phyloP scores from a whole-genome alignment of 37 sponge, comb jelly and placozoan species.

The Amphimedon queenslandica region DNA sequence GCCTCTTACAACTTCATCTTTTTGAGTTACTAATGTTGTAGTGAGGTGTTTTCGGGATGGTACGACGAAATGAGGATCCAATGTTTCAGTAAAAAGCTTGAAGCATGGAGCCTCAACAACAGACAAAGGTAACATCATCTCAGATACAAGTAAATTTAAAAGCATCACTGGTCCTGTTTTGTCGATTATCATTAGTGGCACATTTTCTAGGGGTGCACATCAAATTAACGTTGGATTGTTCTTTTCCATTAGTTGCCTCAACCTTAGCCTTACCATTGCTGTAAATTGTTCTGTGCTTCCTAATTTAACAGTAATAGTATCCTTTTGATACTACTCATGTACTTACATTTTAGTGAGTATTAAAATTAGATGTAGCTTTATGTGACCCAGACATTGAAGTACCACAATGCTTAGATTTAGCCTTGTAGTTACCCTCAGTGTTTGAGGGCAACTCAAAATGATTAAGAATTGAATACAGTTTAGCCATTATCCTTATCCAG shows the following conservation, averaged over 20 bases:
- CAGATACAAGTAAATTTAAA: neutral
- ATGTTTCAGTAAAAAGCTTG: neutral
- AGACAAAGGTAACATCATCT: neutral
- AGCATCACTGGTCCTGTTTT: neutral
- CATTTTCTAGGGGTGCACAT: neutral
- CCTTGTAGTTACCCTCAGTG: neutral
- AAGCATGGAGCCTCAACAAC: neutral
- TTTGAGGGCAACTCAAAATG: neutral
- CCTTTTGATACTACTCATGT: neutral
- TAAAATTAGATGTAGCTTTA: neutral
- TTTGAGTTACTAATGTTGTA: constrained; percentile 3
- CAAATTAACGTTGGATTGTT: neutral
- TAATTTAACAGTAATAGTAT: constrained; percentile 7
- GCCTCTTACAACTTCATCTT: neutral
- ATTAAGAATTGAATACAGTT: too few relatives aligned
- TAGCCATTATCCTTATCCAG: too few relatives aligned
- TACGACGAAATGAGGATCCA: neutral
- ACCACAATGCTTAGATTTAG: neutral
- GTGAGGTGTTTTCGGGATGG: constrained; percentile 2
- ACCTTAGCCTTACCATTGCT: neutral
- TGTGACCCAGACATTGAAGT: neutral
- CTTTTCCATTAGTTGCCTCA: too few relatives aligned
- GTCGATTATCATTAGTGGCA: neutral
- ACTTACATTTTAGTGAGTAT: neutral
- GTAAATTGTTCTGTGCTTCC: constrained; percentile 4